Percentiles rank a stretch among this genome's conserved stretches.
These are phyloP conservation scores for Nasonia oneida DNA, from an alignment of 2,888 invertebrate species.

Conservation along the genomic window DNA sequence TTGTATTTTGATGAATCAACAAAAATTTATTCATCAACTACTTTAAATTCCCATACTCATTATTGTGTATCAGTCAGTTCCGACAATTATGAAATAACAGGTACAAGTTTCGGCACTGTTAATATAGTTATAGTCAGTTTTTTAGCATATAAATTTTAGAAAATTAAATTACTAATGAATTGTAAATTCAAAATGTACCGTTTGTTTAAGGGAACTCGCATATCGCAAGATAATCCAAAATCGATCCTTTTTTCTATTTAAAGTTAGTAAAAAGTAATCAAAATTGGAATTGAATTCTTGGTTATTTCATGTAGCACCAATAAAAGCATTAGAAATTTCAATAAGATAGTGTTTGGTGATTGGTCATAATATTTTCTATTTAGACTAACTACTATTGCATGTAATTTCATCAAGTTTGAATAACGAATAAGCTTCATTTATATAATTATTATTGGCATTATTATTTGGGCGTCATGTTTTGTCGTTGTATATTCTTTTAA, in stretches of 20 bases:
- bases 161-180: neutral
- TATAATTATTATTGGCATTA: neutral
- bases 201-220: neutral
- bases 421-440: neutral
- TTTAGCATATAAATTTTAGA: neutral
- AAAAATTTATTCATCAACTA: slow-evolving; percentile 17
- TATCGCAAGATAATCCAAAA: neutral
- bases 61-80: slow-evolving; percentile 42
- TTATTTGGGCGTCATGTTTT: neutral
- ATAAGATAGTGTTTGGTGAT: neutral
- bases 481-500: neutral
- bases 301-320: neutral
- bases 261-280: neutral
- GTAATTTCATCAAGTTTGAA: neutral
- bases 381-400: neutral
- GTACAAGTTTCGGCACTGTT: slow-evolving; percentile 23
- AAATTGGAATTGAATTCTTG: neutral
- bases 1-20: neutral
- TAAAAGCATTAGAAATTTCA: neutral
- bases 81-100: slow-evolving; percentile 31
- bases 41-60: slow-evolving; percentile 19
- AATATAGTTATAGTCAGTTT: neutral
- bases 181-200: neutral
- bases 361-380: neutral
- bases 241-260: neutral